Evolutionary conservation across 2,797 vertebrate genomes (phyloP).

Genomic region (Hirundo rustica): DNA sequence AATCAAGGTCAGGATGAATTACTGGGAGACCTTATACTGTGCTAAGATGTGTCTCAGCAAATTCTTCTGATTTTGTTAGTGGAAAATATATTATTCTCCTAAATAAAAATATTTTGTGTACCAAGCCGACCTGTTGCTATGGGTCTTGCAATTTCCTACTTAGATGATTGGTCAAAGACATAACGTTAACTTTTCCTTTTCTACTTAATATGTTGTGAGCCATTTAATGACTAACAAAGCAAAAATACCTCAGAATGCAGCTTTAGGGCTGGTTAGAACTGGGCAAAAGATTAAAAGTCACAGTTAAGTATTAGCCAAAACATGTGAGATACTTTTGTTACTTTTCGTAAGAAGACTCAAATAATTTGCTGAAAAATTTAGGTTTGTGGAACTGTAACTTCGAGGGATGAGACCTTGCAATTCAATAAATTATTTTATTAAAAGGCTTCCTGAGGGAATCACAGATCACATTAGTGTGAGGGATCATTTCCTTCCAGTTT

Average conservation of each 20-base stretch:
- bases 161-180: not conserved
- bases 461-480: not conserved
- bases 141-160: not conserved
- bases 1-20: not conserved
- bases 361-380: not conserved
- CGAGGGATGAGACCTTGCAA: not conserved
- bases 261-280: not conserved
- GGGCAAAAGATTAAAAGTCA: not conserved
- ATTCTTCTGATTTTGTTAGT: not conserved
- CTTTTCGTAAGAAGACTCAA: not conserved
- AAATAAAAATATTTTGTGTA: not conserved
- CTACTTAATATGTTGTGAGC: not conserved
- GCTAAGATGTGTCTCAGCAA: not conserved
- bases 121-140: fast-evolving
- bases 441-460: not conserved
- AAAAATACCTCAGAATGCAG: not conserved
- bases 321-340: not conserved
- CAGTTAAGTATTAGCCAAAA: not conserved
- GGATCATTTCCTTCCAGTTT: not conserved
- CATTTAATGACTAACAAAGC: not conserved
- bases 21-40: not conserved
- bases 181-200: not conserved
- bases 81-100: not conserved
- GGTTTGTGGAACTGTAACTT: not conserved
- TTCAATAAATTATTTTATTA: not conserved